Percentiles rank a stretch among this genome's conserved stretches.
These are phyloP conservation scores for Drosophila subquinaria DNA, from an alignment of 2,888 invertebrate genomes.

Conservation along the genomic window DNA sequence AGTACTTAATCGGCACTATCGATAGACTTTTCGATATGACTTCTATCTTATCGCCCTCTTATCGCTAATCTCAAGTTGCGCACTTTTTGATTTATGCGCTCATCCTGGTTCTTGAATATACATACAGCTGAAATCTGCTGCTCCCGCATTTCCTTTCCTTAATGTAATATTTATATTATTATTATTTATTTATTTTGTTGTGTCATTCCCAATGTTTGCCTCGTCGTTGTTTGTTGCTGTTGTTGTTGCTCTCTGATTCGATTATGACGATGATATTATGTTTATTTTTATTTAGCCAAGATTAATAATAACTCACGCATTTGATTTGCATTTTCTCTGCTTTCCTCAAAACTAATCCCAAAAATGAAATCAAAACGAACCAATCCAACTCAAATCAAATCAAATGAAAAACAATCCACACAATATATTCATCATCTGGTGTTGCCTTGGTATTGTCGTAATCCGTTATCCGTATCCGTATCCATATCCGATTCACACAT, in stretches of 20 bases:
- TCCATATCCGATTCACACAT: conserved; percentile 20
- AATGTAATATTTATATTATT: background rate
- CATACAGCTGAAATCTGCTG: background rate
- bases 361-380: conserved; percentile 7
- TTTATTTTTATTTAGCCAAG: background rate
- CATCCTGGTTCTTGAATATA: conserved; percentile 50
- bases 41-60: conserved; percentile 46
- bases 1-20: conserved; percentile 3
- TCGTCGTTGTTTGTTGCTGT: conserved; percentile 36
- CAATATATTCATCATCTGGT: conserved; percentile 18
- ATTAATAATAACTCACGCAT: conserved; percentile 41
- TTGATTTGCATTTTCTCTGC: conserved; percentile 54
- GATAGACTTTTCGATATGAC: background rate
- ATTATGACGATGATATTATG: background rate
- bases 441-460: conserved; percentile 34
- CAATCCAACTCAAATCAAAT: conserved; percentile 2
- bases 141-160: conserved; percentile 4
- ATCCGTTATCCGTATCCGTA: conserved; percentile 25
- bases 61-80: conserved; percentile 49
- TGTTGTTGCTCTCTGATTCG: conserved; percentile 3
- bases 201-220: conserved; percentile 35
- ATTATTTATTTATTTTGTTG: conserved; percentile 1
- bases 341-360: conserved; percentile 39
- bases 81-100: conserved; percentile 58
- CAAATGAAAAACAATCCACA: conserved; percentile 2